phyloP scores from a whole-genome alignment of 2,888 invertebrate species.

The Bursaphelenchus okinawaensis region DNA sequence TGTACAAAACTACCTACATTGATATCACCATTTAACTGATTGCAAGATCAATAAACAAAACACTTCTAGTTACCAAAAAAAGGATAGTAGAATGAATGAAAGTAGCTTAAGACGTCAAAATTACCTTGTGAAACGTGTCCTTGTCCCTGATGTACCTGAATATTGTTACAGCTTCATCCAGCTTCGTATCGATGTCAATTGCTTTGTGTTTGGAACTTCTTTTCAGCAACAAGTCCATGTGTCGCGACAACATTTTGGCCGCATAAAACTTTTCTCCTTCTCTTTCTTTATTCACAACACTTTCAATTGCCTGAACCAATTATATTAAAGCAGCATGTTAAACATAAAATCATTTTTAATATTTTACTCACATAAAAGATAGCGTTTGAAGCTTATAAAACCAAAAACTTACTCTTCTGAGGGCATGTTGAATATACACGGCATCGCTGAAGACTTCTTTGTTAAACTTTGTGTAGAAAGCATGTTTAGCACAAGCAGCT shows the following conservation, averaged over 20 bases:
- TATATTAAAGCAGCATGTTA: too few relatives aligned
- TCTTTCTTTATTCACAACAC: slow-evolving; percentile 8
- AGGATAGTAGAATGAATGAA: too few relatives aligned
- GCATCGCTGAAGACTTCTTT: slow-evolving; percentile 3
- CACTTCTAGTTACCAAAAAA: background rate
- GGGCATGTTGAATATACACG: background rate
- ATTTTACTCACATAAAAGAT: too few relatives aligned
- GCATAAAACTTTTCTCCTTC: slow-evolving; percentile 8
- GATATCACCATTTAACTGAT: too few relatives aligned
- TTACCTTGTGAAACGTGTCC: slow-evolving; percentile 20
- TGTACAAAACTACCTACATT: too few relatives aligned
- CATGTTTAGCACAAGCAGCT: background rate
- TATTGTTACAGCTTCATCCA: slow-evolving; percentile 12
- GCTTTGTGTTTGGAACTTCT: background rate
- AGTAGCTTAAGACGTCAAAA: background rate
- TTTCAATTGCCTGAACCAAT: slow-evolving; percentile 15
- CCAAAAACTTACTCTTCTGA: background rate
- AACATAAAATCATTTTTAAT: too few relatives aligned
- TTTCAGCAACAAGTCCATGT: slow-evolving; percentile 11
- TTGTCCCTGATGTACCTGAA: slow-evolving; percentile 23
- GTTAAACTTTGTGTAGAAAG: background rate
- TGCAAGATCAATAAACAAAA: too few relatives aligned
- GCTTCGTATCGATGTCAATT: slow-evolving; percentile 7
- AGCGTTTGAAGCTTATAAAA: too few relatives aligned
- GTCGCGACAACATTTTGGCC: slow-evolving; percentile 13